A percentile compares a stretch with the other conserved stretches of the same genome.
Conservation (phyloP, 2,113 vertebrate species). For the Atherinomorus stipes region DNA sequence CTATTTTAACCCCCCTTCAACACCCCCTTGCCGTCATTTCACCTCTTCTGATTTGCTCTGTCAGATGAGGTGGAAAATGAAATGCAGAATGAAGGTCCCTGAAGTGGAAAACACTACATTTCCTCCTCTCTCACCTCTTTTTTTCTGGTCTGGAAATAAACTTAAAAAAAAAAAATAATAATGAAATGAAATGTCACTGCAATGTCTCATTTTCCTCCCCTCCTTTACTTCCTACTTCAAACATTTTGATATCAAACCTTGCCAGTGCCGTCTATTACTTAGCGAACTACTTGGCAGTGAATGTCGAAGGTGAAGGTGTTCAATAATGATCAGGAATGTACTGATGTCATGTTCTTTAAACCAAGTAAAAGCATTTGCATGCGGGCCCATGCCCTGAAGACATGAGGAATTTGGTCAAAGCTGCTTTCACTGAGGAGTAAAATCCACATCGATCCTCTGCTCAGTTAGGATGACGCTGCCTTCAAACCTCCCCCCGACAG, state of each 20-base stretch:
- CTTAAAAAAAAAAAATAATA: not conserved
- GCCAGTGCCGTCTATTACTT: not conserved
- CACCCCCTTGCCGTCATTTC: conserved; percentile 27
- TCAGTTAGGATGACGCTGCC: not conserved
- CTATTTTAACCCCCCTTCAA: conserved; percentile 44
- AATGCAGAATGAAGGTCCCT: conserved; percentile 11
- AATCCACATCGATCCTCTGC: not conserved
- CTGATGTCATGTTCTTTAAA: too few relatives aligned
- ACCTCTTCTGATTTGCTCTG: conserved; percentile 32
- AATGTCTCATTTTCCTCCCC: not conserved
- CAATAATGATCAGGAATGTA: too few relatives aligned
- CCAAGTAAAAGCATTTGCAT: too few relatives aligned
- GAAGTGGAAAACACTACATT: conserved; percentile 3
- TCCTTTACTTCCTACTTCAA: not conserved
- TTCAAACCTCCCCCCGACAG: too few relatives aligned
- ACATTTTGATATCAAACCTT: not conserved
- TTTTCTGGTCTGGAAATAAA: not conserved
- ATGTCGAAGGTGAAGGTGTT: not conserved
- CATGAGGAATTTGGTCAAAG: not conserved
- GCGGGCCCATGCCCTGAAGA: not conserved
- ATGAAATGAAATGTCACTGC: not conserved
- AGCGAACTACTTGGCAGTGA: not conserved
- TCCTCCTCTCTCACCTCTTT: not conserved
- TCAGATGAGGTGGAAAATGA: conserved; percentile 33
- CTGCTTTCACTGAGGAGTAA: not conserved